Evolutionary conservation across 2,888 invertebrate genomes (phyloP).

Genomic region (Cacoxenus indagator): DNA sequence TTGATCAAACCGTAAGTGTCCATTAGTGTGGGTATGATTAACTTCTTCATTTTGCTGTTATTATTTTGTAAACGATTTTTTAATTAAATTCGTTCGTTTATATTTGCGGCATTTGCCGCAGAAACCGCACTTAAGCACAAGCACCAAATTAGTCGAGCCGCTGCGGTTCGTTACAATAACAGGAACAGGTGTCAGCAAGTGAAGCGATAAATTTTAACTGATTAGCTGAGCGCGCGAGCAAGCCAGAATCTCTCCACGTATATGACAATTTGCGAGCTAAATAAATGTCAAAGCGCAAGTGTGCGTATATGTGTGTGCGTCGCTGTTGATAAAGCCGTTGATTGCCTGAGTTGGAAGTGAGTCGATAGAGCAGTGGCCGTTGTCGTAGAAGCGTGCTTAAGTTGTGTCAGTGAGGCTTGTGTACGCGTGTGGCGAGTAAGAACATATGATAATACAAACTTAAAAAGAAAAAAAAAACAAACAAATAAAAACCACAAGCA

Average conservation of each 20-base stretch:
- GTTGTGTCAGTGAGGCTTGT: neutral
- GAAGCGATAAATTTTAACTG: constrained; percentile 64
- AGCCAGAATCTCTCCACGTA: no score
- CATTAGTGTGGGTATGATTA: constrained; percentile 60
- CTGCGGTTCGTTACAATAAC: constrained; percentile 16
- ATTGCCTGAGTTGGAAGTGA: neutral
- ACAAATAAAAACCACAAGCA: neutral
- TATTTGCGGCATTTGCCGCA: neutral
- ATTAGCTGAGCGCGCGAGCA: constrained; percentile 38
- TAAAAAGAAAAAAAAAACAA: neutral
- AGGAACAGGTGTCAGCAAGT: constrained; percentile 57
- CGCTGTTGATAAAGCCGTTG: neutral
- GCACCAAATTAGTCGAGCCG: neutral
- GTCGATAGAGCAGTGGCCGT: no score
- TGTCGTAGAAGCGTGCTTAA: no score
- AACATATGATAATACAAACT: neutral
- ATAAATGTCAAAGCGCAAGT: no score
- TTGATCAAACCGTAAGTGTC: constrained; percentile 63
- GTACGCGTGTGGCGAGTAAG: neutral
- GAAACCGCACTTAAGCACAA: neutral
- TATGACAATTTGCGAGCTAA: neutral
- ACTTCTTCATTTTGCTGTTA: constrained; percentile 57
- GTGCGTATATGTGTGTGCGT: no score
- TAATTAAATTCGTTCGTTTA: neutral
- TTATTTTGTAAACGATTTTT: neutral